Evolutionary conservation across 2,888 invertebrate species (phyloP).

Genomic region (Cosmorhoe ocellata): DNA sequence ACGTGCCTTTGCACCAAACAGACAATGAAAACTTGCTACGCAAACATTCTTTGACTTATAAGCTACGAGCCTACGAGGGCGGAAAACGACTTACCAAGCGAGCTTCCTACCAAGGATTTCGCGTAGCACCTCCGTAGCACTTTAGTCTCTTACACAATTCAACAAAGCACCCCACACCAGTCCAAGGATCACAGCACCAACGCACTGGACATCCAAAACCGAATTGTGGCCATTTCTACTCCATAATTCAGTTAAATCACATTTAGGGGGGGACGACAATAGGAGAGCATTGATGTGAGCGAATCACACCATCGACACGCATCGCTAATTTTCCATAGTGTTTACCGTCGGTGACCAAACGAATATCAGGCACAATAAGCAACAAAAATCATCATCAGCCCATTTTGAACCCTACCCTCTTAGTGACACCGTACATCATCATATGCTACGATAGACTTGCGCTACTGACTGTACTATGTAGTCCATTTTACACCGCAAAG

Average conservation of each 20-base stretch:
- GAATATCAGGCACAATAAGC: constrained; percentile 56
- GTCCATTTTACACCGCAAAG: constrained; percentile 31
- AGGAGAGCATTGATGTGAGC: constrained; percentile 78
- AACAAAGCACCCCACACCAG: constrained; percentile 48
- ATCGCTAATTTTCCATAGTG: constrained; percentile 76
- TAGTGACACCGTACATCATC: constrained; percentile 2
- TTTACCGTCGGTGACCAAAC: constrained; percentile 63
- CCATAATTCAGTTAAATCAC: constrained; percentile 81
- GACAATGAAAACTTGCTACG: not conserved
- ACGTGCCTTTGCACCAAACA: not conserved
- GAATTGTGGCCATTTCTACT: constrained; percentile 77
- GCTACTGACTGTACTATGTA: constrained; percentile 22
- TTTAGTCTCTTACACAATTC: constrained; percentile 48
- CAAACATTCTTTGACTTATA: no score
- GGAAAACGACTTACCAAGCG: constrained; percentile 54
- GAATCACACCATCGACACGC: constrained; percentile 80
- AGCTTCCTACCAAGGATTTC: constrained; percentile 55
- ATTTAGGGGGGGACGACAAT: constrained; percentile 79
- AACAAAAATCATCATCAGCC: constrained; percentile 11
- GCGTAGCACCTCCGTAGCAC: constrained; percentile 66
- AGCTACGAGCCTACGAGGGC: constrained; percentile 14
- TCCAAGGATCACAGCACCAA: constrained; percentile 43
- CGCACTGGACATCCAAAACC: constrained; percentile 70
- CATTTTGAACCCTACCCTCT: constrained; percentile 17
- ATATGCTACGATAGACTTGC: constrained; percentile 2